Evolutionary conservation across 1,140 invertebrate genomes (phyloP).

Genomic region (Ctenoplectra terminalis): DNA sequence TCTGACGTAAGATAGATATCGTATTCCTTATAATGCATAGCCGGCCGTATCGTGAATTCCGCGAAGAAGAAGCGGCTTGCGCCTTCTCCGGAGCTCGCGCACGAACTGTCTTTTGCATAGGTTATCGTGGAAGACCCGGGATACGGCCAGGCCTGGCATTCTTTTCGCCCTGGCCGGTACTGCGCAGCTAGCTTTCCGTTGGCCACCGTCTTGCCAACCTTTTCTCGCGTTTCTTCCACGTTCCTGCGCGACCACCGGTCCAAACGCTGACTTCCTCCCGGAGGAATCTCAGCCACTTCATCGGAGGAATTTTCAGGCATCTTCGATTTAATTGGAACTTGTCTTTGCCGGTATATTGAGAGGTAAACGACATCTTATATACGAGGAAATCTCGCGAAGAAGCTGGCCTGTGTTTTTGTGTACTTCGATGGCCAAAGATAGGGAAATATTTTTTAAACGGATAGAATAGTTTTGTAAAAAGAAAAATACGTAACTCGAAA

Average conservation of each 20-base stretch:
- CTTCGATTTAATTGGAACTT: slow-evolving; percentile 22
- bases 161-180: slow-evolving; percentile 20
- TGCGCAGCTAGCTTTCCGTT: neutral
- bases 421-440: no score
- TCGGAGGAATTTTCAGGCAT: neutral
- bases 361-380: neutral
- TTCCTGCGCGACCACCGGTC: neutral
- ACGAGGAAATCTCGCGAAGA: no score
- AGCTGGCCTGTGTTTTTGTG: neutral
- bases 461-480: neutral
- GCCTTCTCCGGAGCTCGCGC: slow-evolving; percentile 26
- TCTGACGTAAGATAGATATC: slow-evolving; percentile 69
- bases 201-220: neutral
- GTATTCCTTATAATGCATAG: slow-evolving; percentile 69
- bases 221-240: slow-evolving; percentile 15
- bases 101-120: slow-evolving; percentile 66
- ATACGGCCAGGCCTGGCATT: slow-evolving; percentile 33
- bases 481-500: no score
- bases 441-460: neutral
- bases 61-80: slow-evolving; percentile 28
- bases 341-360: neutral
- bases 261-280: neutral
- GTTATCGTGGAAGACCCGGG: slow-evolving; percentile 59
- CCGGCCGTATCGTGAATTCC: slow-evolving; percentile 62
- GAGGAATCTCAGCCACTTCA: neutral